These are phyloP conservation scores for Leptinotarsa juncta DNA, from an alignment of 2,888 invertebrate species.

Conservation along the genomic window DNA sequence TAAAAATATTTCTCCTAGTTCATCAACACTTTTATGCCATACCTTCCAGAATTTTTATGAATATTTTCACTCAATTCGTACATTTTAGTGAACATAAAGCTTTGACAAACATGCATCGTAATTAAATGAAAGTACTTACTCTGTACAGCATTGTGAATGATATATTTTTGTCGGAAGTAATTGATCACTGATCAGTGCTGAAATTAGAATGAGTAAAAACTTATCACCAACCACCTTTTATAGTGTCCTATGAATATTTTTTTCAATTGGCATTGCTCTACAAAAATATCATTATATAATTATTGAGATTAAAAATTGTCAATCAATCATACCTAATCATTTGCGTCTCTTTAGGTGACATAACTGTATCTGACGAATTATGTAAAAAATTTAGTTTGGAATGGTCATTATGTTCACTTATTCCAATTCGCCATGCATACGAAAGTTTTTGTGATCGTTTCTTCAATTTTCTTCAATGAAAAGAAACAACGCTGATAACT, in stretches of 20 bases:
- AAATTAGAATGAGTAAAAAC: background rate
- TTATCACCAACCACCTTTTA: background rate
- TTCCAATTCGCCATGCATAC: too few species aligned
- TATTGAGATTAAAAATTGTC: background rate
- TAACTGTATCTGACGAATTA: background rate
- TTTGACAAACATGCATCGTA: too few species aligned
- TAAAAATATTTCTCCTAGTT: too few species aligned
- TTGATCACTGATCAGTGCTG: background rate
- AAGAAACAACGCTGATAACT: too few species aligned
- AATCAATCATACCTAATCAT: background rate
- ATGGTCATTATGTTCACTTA: background rate
- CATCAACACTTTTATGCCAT: too few species aligned
- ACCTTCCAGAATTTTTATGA: too few species aligned
- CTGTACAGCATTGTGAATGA: background rate
- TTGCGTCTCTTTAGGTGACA: background rate
- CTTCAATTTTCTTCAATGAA: too few species aligned
- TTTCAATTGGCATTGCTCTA: constrained; percentile 24
- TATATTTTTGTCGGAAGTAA: background rate
- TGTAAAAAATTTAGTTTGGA: background rate
- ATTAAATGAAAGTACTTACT: background rate
- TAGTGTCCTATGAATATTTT: background rate
- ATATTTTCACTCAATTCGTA: too few species aligned
- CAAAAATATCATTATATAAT: constrained; percentile 1
- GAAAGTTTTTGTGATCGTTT: too few species aligned
- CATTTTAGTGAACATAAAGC: too few species aligned